Conservation (phyloP, 2,888 invertebrate genomes). For the Drosophila leonis region DNA sequence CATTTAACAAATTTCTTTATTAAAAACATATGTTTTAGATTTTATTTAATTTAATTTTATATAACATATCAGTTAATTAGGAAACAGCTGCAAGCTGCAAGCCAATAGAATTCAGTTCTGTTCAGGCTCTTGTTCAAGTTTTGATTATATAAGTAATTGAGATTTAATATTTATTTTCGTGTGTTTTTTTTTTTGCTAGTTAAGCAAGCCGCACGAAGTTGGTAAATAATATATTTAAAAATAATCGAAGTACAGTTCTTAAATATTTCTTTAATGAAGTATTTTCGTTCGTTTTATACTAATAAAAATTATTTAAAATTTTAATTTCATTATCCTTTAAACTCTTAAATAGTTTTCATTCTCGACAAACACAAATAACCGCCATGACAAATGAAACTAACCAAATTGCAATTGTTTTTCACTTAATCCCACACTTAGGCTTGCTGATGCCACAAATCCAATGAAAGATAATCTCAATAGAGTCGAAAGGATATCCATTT, state of each 20-base stretch:
- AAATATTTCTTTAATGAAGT: too few species aligned
- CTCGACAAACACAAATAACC: neutral
- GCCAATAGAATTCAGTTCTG: too few species aligned
- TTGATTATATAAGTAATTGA: neutral
- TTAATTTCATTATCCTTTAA: too few species aligned
- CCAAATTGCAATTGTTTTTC: conserved; percentile 19
- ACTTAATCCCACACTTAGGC: neutral
- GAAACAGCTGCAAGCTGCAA: too few species aligned
- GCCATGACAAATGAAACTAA: conserved; percentile 17
- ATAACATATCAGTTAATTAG: neutral
- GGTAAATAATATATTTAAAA: too few species aligned
- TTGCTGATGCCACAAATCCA: conserved; percentile 28
- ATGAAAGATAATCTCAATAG: conserved; percentile 33
- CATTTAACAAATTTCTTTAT: neutral
- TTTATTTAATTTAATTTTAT: neutral
- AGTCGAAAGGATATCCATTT: conserved; percentile 29
- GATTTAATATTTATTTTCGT: too few species aligned
- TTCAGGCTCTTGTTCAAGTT: too few species aligned
- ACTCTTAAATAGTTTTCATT: neutral
- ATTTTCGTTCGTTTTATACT: too few species aligned
- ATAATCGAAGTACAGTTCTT: too few species aligned
- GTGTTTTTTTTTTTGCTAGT: too few species aligned
- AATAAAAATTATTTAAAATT: too few species aligned
- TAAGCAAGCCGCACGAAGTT: too few species aligned
- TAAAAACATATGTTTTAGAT: neutral